Base-by-base conservation (phyloP, 2,113 vertebrate genomes). In the Eretmochelys imbricata region DNA sequence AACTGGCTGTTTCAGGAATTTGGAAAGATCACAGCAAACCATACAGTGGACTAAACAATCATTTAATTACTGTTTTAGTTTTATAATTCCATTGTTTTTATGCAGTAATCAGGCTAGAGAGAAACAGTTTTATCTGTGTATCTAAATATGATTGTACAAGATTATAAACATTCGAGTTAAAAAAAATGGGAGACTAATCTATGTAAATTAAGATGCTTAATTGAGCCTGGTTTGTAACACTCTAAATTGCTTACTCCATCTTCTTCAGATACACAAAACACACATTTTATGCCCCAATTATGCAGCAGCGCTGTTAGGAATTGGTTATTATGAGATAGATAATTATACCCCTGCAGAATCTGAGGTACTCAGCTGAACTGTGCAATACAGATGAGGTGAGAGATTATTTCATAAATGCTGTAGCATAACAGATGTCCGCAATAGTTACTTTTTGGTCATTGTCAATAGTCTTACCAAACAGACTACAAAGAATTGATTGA, bases 181-280 rank as follows among this genome's bases (percentile, higher is more conserved):
- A 90, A 88, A 94, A 86, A 51, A 62, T 31, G 5, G 88, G 85
- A 84, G 90, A 87, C 88, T 94, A 97, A 97, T 95, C 88, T 93
- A 95, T 94, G 94, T 89, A 97, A 98, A 98, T 96, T 96, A 97
- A 98, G 97, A 85, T 87, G 95, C 29, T 86, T 55, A 91, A 46
- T 5, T 29, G 76, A 97, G 89, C 65, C 92, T 89, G n/a, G 80
- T 96, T 92, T 96, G 69, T 95, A 96, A 96, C 91, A 98, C 85
- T 85, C 94, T 81, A 94, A 97, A 96, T 89, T 96, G 91, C 94
- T 98, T 96, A 96, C 69, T 97, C 94, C 93, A 10, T 94, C 78
- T 96, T 92, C 88, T 97, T 87, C 82, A 91, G 81, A 94, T 91
- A 98, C 85, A 97, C 78, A 96, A 75, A 96, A 95, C 22, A 94